Conservation (phyloP, 2,797 vertebrate genomes). For the Tiaroga cobitis region DNA sequence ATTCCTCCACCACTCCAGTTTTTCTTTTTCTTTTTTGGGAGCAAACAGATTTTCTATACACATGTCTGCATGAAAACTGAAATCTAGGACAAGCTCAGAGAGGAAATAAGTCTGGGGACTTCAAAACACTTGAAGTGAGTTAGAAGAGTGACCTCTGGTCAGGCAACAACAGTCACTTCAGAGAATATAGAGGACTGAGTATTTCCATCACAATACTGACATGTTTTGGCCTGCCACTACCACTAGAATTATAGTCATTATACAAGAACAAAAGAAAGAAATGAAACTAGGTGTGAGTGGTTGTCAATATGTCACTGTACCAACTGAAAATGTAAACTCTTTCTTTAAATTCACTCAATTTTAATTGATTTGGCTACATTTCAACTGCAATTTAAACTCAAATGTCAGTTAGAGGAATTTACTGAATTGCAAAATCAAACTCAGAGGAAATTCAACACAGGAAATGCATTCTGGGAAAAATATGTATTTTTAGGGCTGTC, state of each 20-base stretch:
- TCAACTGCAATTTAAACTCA: no score
- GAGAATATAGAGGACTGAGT: not conserved
- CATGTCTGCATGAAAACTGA: constrained; percentile 5
- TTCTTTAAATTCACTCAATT: not conserved
- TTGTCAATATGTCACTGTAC: not conserved
- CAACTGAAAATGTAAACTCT: not conserved
- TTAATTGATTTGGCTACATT: not conserved
- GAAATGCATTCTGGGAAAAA: not conserved
- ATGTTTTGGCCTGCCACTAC: not conserved
- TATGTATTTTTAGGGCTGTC: not conserved
- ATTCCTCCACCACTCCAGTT: not conserved
- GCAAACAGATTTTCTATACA: not conserved
- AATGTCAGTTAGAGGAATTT: not conserved
- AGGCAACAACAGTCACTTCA: not conserved
- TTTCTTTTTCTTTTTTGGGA: not conserved
- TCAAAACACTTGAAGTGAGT: constrained; percentile 25
- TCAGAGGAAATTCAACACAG: not conserved
- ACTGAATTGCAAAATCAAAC: not conserved
- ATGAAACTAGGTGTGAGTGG: not conserved
- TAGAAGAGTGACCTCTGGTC: constrained; percentile 25
- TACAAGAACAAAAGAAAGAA: not conserved
- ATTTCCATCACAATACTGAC: not conserved
- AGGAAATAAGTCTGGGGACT: constrained; percentile 13
- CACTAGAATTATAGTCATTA: not conserved
- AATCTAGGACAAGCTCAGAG: constrained; percentile 27